A percentile compares a stretch with the other conserved stretches of the same genome.
Conservation (phyloP, 2,113 vertebrate species). For the Stigmatopora nigra region DNA sequence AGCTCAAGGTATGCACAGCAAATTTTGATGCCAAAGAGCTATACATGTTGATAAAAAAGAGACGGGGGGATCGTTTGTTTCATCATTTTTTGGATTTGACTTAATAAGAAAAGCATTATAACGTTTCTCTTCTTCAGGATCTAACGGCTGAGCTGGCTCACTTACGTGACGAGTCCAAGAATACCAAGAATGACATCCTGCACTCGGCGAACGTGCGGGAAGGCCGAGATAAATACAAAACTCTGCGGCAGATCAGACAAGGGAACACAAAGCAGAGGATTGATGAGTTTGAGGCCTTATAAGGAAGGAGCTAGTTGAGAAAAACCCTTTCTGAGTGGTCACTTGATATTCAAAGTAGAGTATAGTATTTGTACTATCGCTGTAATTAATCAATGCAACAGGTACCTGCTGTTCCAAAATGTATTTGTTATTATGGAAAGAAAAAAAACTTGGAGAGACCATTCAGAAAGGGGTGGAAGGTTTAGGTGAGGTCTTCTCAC, state of each 20-base stretch:
- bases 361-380: not conserved
- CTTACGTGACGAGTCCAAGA: slow-evolving; percentile 83
- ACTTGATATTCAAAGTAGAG: slow-evolving; percentile 29
- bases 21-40: not conserved
- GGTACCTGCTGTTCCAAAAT: not conserved
- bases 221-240: slow-evolving; percentile 97
- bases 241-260: slow-evolving; percentile 88
- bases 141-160: slow-evolving; percentile 87
- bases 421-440: not conserved
- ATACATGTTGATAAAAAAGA: not conserved
- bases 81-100: too few relatives aligned
- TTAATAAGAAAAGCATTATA: too few relatives aligned
- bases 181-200: slow-evolving; percentile 86
- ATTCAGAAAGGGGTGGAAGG: slow-evolving; percentile 61
- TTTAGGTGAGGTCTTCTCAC: slow-evolving; percentile 39
- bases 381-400: not conserved
- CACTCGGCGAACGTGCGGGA: slow-evolving; percentile 83
- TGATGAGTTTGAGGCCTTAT: slow-evolving; percentile 96
- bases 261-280: slow-evolving; percentile 98
- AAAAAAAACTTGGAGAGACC: slow-evolving; percentile 28
- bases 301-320: slow-evolving; percentile 37
- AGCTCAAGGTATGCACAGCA: slow-evolving; percentile 76
- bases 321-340: slow-evolving; percentile 61
- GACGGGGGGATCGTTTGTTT: too few relatives aligned
- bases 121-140: slow-evolving; percentile 58